Percentiles rank a stretch among this genome's conserved stretches.
These are phyloP conservation scores for Mallotus villosus DNA, from an alignment of 2,797 vertebrate genomes.

Conservation along the genomic window DNA sequence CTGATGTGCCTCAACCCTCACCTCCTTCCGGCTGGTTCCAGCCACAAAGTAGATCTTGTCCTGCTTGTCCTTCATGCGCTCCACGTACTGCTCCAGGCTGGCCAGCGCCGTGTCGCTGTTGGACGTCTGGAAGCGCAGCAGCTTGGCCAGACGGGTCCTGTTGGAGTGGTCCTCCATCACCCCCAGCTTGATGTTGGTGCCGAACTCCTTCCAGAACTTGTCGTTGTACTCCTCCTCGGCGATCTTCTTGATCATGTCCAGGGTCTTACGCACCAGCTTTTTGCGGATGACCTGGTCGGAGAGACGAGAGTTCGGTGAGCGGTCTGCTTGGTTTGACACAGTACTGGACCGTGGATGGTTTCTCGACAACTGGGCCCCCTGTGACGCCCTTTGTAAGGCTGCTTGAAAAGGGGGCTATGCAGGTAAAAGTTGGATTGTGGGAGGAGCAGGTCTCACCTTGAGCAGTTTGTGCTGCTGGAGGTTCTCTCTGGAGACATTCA, in stretches of 20 bases:
- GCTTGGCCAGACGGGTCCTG: constrained; percentile 85
- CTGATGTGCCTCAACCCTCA: constrained; percentile 36
- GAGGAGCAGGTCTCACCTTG: constrained; percentile 69
- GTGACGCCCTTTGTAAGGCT: no score
- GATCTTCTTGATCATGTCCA: constrained; percentile 93
- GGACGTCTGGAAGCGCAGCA: constrained; percentile 87
- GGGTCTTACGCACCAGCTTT: constrained; percentile 87
- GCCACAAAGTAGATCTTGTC: constrained; percentile 92
- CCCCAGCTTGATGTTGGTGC: constrained; percentile 87
- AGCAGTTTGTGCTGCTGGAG: constrained; percentile 88
- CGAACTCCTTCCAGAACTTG: constrained; percentile 90
- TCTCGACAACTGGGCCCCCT: no score
- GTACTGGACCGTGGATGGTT: background rate
- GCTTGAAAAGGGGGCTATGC: no score
- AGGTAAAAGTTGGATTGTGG: background rate
- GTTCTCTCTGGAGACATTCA: constrained; percentile 89
- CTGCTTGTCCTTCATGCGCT: constrained; percentile 91
- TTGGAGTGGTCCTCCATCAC: constrained; percentile 92
- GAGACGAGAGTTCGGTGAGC: background rate
- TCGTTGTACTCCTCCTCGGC: constrained; percentile 87
- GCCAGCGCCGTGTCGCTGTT: constrained; percentile 76
- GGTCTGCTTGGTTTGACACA: background rate
- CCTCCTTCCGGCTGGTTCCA: constrained; percentile 85
- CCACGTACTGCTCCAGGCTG: constrained; percentile 86
- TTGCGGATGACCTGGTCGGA: constrained; percentile 83